phyloP scores from a whole-genome alignment of 2,888 invertebrate genomes.

The Sarcophaga variegata region DNA sequence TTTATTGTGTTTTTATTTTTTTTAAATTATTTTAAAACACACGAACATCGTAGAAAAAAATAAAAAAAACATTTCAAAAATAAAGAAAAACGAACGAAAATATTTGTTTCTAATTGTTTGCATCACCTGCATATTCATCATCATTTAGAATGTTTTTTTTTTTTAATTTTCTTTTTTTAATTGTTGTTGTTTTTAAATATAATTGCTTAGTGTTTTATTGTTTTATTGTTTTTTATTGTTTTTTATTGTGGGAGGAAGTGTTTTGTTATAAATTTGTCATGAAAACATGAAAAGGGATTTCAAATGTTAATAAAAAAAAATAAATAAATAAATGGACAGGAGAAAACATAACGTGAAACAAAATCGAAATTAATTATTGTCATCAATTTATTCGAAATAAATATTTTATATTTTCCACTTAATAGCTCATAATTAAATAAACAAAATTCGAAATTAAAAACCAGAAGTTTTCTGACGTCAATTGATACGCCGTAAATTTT shows the following conservation, averaged over 20 bases:
- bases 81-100: background rate
- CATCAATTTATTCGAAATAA: conserved; percentile 4
- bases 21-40: too few species aligned
- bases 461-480: too few species aligned
- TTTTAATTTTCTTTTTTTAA: conserved; percentile 2
- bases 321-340: background rate
- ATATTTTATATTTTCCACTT: too few species aligned
- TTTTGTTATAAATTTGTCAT: conserved; percentile 54
- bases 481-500: too few species aligned
- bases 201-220: too few species aligned
- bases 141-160: background rate
- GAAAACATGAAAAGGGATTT: conserved; percentile 52
- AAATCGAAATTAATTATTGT: conserved; percentile 39
- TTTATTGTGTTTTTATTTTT: too few species aligned
- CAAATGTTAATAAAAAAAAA: conserved; percentile 35
- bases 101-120: conserved; percentile 41
- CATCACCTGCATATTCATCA: conserved; percentile 59
- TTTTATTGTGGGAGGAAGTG: conserved; percentile 51
- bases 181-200: background rate
- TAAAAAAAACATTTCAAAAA: too few species aligned
- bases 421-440: too few species aligned
- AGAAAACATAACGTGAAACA: background rate
- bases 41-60: too few species aligned
- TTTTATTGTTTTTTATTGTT: too few species aligned
- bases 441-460: too few species aligned